Conservation (phyloP, 92 coral and sea anemone species). For the Parazoanthus swiftii region DNA sequence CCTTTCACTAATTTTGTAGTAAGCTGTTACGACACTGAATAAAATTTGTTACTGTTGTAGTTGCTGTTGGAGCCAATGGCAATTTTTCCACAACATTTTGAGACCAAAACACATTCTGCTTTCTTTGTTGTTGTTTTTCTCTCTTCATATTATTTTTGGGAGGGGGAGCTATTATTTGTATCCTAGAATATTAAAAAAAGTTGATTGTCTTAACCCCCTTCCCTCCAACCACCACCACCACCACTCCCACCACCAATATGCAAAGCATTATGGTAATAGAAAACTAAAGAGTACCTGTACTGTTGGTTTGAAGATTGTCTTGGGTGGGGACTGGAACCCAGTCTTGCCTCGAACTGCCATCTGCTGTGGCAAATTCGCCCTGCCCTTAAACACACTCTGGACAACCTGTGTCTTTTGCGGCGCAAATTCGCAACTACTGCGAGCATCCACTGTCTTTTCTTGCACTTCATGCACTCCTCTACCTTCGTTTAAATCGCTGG, state of each 20-base stretch:
- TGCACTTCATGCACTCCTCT: neutral
- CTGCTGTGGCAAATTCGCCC: neutral
- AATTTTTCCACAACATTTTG: no score
- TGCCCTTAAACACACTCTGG: neutral
- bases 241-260: no score
- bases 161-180: neutral
- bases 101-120: no score
- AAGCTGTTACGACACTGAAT: no score
- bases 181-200: neutral
- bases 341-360: constrained; percentile 50
- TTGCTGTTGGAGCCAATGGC: no score
- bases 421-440: neutral
- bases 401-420: constrained; percentile 4
- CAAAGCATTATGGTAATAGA: neutral
- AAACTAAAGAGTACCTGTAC: constrained; percentile 57
- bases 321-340: constrained; percentile 88
- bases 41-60: no score
- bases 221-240: no score
- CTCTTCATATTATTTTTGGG: no score
- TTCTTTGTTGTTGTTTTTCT: no score
- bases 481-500: neutral
- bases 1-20: no score
- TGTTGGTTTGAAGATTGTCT: constrained; percentile 84
- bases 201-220: no score
- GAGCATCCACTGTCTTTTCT: neutral